Conservation (phyloP, 2,113 vertebrate species). For the Sitta europaea region DNA sequence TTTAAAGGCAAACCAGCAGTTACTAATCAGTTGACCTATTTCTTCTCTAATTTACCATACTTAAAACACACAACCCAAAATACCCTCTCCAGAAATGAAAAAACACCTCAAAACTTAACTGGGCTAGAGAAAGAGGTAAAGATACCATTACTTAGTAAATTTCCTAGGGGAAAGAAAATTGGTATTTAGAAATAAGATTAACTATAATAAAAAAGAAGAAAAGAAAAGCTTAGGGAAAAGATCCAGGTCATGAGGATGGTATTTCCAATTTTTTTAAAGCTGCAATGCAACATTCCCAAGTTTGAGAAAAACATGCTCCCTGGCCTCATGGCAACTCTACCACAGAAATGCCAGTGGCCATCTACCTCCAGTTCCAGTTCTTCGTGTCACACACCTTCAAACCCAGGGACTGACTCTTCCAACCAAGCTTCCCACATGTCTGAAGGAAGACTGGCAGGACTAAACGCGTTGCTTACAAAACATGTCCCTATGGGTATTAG, state of each 20-base stretch:
- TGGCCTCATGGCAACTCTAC: neutral
- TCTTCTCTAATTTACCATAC: constrained; percentile 3
- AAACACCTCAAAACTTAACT: constrained; percentile 2
- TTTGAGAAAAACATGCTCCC: neutral
- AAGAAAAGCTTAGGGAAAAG: constrained; percentile 1
- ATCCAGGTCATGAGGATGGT: neutral
- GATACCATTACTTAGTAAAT: neutral
- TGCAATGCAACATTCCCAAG: neutral
- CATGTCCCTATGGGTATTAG: neutral
- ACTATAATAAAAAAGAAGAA: neutral
- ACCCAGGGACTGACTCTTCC: neutral
- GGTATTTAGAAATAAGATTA: constrained; percentile 7
- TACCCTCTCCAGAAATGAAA: neutral
- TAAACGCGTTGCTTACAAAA: neutral
- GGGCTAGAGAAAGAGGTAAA: constrained; percentile 1
- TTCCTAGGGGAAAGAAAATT: neutral
- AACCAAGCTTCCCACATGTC: neutral
- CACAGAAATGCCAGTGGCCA: neutral
- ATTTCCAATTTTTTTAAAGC: constrained; percentile 18
- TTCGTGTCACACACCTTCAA: neutral
- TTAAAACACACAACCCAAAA: constrained; percentile 4
- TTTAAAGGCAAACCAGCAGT: constrained; percentile 30
- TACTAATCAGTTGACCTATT: constrained; percentile 14
- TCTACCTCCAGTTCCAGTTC: neutral
- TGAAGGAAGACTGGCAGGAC: neutral